Evolutionary conservation across 2,888 invertebrate genomes (phyloP).

Genomic region (Tenthredo distinguenda): DNA sequence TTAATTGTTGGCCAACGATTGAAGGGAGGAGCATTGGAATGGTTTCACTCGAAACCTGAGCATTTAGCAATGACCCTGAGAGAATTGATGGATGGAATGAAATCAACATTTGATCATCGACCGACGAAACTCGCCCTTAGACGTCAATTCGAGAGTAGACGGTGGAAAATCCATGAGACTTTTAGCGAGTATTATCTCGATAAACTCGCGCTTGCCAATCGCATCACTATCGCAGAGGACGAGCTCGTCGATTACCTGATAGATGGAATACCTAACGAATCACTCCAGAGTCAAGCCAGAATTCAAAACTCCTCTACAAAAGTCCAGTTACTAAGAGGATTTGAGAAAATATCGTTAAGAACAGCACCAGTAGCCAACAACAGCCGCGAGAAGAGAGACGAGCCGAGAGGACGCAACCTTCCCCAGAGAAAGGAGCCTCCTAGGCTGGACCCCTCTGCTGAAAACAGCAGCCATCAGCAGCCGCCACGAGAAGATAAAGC

Average conservation of each 20-base stretch:
- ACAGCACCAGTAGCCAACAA: background rate
- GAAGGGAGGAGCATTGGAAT: conserved; percentile 56
- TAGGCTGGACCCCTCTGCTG: background rate
- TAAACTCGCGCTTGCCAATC: conserved; percentile 57
- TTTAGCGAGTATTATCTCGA: conserved; percentile 59
- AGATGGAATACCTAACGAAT: conserved; percentile 58
- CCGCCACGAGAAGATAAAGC: background rate
- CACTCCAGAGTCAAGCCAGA: conserved; percentile 58
- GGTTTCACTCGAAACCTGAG: conserved; percentile 59
- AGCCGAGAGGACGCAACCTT: background rate
- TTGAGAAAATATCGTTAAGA: conserved; percentile 14
- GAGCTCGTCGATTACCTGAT: conserved; percentile 61
- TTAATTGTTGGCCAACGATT: conserved; percentile 57
- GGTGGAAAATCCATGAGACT: conserved; percentile 56
- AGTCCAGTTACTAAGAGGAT: background rate
- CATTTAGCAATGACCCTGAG: conserved; percentile 53
- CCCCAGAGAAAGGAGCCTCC: background rate
- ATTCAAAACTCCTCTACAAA: conserved; percentile 55
- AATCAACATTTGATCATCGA: conserved; percentile 57
- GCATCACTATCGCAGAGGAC: conserved; percentile 54
- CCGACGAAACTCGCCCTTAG: conserved; percentile 53
- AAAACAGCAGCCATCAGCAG: background rate
- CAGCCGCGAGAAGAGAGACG: background rate
- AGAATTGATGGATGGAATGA: conserved; percentile 56
- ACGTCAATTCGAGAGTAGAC: conserved; percentile 57